Base-by-base conservation (phyloP, 2,888 invertebrate genomes). In the Apamea epomidion region DNA sequence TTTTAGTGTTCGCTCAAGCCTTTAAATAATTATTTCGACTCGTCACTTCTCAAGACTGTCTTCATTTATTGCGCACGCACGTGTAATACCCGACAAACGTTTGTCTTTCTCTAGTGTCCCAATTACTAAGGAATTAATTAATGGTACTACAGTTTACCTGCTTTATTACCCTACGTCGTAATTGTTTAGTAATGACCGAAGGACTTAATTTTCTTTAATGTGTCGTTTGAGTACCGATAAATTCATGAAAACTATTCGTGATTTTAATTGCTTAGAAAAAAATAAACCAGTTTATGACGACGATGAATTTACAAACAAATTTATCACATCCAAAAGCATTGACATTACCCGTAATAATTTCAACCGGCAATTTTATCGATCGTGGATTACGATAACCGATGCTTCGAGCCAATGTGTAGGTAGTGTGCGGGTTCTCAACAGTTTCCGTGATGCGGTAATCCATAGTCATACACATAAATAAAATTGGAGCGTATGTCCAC, bases 1-100 rank as follows among this genome's bases (percentile, higher is more conserved):
- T 94, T 95, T 95, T 95, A 94, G 95, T 92, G 92, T 91, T 94
- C 91, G 94, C 93, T 94, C 94, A 92, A 94, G 92, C 95, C 95
- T 95, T 94, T 94, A 95, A 95, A 95, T 95, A 95, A 95, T 95
- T 94, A 94, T 93, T 92, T 90, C 90, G 90, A 92, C 90, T 93
- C 94, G 93, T 93, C 93, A 93, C 92, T 92, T 91, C 90, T 89
- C 89, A 81, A 91, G 88, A 91, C 92, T 81, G 86, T 90, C 90
- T 92, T 91, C 92, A 91, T 91, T 90, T 92, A 90, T 89, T 90
- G 90, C 89, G 83, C 89, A 87, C 90, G 90, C 91, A 92, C 91
- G 90, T 92, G 81, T 87, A 67, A 74, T 70, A 70, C 75, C 67
- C 71, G 75, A 45, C 76, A 80, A 82, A 78, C 73, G 79, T 86